These are phyloP conservation scores for Festucalex cinctus DNA, from an alignment of 2,113 vertebrate species.

Conservation along the genomic window DNA sequence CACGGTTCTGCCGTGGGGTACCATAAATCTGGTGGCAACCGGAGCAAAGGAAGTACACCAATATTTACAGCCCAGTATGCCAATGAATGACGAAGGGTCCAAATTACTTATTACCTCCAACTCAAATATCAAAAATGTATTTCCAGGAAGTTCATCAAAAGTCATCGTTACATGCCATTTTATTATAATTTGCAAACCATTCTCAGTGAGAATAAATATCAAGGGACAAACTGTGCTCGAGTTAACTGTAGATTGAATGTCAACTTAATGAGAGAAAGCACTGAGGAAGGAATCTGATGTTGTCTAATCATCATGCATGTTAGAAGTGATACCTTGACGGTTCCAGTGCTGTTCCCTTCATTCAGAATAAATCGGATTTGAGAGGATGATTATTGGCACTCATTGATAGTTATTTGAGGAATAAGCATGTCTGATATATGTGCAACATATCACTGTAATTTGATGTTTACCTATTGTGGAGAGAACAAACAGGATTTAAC, in stretches of 20 bases:
- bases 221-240: slow-evolving; percentile 61
- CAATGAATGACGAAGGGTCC: slow-evolving; percentile 87
- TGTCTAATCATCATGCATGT: slow-evolving; percentile 43
- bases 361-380: slow-evolving; percentile 13
- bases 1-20: slow-evolving; percentile 63
- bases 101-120: slow-evolving; percentile 79
- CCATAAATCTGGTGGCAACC: slow-evolving; percentile 90
- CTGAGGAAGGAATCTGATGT: slow-evolving; percentile 31
- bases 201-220: slow-evolving; percentile 76
- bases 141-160: slow-evolving; percentile 80
- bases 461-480: slow-evolving; percentile 27
- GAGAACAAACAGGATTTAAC: slow-evolving; percentile 8
- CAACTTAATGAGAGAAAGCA: slow-evolving; percentile 12
- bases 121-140: slow-evolving; percentile 90
- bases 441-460: slow-evolving; percentile 21
- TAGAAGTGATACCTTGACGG: slow-evolving; percentile 38
- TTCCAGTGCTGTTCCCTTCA: slow-evolving; percentile 15
- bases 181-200: slow-evolving; percentile 73
- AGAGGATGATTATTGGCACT: slow-evolving; percentile 9
- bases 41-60: slow-evolving; percentile 77
- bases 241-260: neutral
- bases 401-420: slow-evolving; percentile 10
- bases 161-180: slow-evolving; percentile 86
- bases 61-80: slow-evolving; percentile 87
- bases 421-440: slow-evolving; percentile 27